Conservation (phyloP, 2,797 vertebrate species). For the Yasuhikotakia modesta region DNA sequence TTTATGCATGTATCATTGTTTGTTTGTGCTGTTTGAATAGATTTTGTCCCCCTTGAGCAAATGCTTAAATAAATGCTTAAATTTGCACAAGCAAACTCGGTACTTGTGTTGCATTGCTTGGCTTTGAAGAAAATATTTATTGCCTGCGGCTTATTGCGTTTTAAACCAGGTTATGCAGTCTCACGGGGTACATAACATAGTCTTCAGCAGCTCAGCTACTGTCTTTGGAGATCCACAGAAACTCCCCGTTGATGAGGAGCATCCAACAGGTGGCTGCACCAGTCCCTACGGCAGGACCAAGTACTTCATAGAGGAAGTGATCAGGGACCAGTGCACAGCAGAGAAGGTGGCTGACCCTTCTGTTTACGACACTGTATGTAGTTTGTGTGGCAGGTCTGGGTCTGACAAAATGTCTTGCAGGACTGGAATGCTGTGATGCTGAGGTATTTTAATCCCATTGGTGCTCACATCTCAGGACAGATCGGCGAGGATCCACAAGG, state of each 20-base stretch:
- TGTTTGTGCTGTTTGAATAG: too few species aligned
- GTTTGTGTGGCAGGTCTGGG: too few species aligned
- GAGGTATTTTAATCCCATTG: conserved; percentile 96
- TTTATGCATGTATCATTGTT: not conserved
- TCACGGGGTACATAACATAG: conserved; percentile 86
- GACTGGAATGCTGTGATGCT: conserved; percentile 90
- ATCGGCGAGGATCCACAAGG: conserved; percentile 97
- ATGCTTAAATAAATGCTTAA: not conserved
- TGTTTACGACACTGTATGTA: too few species aligned
- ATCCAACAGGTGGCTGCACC: conserved; percentile 90
- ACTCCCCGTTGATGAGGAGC: conserved; percentile 91
- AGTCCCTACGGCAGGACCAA: conserved; percentile 98
- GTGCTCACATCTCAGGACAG: conserved; percentile 88
- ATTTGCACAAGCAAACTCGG: not conserved
- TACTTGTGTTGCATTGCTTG: not conserved
- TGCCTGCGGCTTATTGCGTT: conserved; percentile 22
- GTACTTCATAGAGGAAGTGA: conserved; percentile 97
- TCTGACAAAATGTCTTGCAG: conserved; percentile 67
- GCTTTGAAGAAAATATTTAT: not conserved
- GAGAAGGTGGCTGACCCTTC: conserved; percentile 77
- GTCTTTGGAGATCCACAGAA: conserved; percentile 91
- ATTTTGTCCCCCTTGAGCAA: too few species aligned
- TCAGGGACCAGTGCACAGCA: conserved; percentile 87
- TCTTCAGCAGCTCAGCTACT: conserved; percentile 97
- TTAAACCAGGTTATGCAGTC: conserved; percentile 86